These are phyloP conservation scores for Cinclus cinclus DNA, from an alignment of 2,113 vertebrate genomes.

Conservation along the genomic window DNA sequence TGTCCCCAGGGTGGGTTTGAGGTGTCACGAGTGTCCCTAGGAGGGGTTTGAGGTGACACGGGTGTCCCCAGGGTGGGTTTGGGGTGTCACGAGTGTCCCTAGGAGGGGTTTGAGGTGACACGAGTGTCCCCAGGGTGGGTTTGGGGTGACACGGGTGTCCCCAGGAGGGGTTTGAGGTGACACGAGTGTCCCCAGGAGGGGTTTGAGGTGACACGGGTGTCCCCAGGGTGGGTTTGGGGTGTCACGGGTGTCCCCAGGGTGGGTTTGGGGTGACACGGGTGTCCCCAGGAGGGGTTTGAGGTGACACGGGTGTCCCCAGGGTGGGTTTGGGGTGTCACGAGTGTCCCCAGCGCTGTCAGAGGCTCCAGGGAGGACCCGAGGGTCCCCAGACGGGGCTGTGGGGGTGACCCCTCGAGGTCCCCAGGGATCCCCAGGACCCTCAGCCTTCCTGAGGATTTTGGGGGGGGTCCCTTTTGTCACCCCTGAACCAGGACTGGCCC, in stretches of 20 bases:
- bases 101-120: too few relatives aligned
- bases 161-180: too few relatives aligned
- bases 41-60: accelerated
- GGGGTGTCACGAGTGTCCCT: background rate
- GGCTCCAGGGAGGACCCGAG: too few relatives aligned
- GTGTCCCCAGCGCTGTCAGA: background rate
- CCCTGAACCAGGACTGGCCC: background rate
- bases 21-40: too few relatives aligned
- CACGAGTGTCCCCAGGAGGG: too few relatives aligned
- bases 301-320: background rate
- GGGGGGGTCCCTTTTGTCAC: background rate
- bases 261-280: too few relatives aligned
- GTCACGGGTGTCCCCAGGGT: too few relatives aligned
- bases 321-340: background rate
- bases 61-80: background rate
- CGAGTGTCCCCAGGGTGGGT: too few relatives aligned
- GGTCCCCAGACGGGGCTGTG: background rate
- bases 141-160: too few relatives aligned
- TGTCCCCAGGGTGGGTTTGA: too few relatives aligned
- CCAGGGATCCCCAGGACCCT: background rate
- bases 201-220: background rate
- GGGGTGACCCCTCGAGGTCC: background rate
- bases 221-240: background rate
- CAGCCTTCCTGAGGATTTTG: too few relatives aligned
- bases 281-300: background rate